Conservation (phyloP, 2,113 vertebrate species). For the Xiphias gladius region DNA sequence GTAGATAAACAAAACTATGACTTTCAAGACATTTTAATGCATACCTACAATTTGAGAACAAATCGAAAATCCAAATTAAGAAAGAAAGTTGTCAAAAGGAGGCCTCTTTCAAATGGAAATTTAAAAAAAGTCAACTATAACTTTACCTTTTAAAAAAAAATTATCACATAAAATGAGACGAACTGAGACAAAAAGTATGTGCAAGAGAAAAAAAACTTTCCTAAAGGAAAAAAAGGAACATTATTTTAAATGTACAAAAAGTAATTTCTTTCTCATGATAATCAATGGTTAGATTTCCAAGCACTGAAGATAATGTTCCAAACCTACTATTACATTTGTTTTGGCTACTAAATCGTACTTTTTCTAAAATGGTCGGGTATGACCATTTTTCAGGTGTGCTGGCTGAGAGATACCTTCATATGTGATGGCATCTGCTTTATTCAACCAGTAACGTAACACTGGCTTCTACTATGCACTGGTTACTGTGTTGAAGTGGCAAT, state of each 20-base stretch:
- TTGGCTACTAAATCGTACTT: not conserved
- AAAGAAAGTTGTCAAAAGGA: not conserved
- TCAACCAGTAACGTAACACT: not conserved
- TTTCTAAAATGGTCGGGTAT: not conserved
- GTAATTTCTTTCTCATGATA: not conserved
- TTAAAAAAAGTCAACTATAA: not conserved
- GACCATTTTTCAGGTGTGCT: not conserved
- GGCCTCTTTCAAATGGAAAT: too few species aligned
- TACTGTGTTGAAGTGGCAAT: not conserved
- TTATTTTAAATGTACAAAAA: not conserved
- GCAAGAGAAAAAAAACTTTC: too few species aligned
- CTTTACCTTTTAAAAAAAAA: not conserved
- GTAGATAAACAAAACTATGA: not conserved
- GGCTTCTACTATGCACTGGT: not conserved
- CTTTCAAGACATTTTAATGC: not conserved
- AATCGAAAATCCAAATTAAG: not conserved
- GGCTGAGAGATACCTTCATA: not conserved
- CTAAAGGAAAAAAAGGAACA: too few species aligned
- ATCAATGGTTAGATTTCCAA: too few species aligned
- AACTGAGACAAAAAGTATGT: too few species aligned
- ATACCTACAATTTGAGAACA: not conserved
- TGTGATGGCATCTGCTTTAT: not conserved
- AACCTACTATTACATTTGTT: not conserved
- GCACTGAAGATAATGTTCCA: too few species aligned
- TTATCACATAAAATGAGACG: not conserved